Percentiles rank a stretch among this genome's conserved stretches.
Evolutionary conservation across 2,888 invertebrate species (phyloP).

Genomic region (Arge pagana): DNA sequence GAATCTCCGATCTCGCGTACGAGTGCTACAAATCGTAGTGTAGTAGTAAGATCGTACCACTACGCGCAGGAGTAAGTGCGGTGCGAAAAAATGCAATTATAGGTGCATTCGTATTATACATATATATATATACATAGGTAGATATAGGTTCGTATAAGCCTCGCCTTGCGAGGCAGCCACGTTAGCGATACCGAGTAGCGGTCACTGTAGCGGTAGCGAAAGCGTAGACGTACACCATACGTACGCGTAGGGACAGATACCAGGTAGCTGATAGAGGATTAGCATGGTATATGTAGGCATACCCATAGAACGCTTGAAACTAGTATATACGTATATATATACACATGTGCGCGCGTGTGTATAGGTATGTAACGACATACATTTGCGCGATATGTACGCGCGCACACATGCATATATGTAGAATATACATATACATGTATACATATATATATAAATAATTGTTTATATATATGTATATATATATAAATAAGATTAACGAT

Average conservation of each 20-base stretch:
- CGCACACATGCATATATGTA: no score
- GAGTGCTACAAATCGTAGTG: no score
- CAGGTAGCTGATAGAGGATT: slow-evolving; percentile 46
- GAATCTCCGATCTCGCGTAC: no score
- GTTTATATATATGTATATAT: slow-evolving; percentile 16
- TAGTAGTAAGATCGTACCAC: no score
- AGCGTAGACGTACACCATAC: slow-evolving; percentile 47
- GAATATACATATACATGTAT: no score
- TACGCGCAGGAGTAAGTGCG: no score
- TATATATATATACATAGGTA: slow-evolving; percentile 15
- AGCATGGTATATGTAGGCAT: slow-evolving; percentile 36
- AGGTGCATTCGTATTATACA: not conserved
- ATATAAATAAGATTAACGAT: slow-evolving; percentile 27
- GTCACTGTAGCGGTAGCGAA: slow-evolving; percentile 38
- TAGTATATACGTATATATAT: slow-evolving; percentile 36
- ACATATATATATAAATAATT: slow-evolving; percentile 45
- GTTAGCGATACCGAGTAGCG: slow-evolving; percentile 14
- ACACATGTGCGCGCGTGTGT: not conserved
- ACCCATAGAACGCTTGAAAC: slow-evolving; percentile 38
- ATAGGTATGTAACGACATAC: slow-evolving; percentile 40
- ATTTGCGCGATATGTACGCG: no score
- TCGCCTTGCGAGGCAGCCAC: slow-evolving; percentile 15
- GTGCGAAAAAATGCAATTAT: no score
- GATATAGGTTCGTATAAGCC: slow-evolving; percentile 14
- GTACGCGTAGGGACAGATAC: no score